Evolutionary conservation across 1,140 invertebrate genomes (phyloP), one percentile per base, ranked within the genome.

Genomic region (Drosophila sp.): DNA sequence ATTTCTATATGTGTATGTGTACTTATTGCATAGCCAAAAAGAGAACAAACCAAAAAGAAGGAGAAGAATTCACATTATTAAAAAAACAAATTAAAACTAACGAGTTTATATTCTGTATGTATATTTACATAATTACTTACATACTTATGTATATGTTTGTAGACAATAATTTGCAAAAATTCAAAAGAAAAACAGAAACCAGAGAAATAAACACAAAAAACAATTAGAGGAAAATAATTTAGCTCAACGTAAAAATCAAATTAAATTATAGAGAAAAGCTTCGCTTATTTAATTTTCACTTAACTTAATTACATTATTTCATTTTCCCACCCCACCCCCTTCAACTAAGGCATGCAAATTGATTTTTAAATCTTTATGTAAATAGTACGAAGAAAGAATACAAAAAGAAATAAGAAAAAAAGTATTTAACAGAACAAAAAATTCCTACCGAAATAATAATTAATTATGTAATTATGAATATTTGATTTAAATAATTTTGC

Each of bases 361-460:
- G 57, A 63, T 62, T 56, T 57, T 30, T 40, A 70, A 57, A 64
- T 50, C 61, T 58, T 79, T 73, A 70, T 87, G 84, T 80, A 89
- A 80, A 89, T 87, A 86, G 78, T 69, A 73, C 70, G 66, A 70
- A 33, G n/a, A 29, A 56, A 35, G 55, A 50, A 65, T 33, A 63
- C 50, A 38, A 25, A 41, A 25, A 0, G 2, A 47, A 23, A 23
- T 38, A 11, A 23, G 27, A 27, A 8, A 50, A 25, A 81, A 86
- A 70, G 66, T 79, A 86, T 82, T 86, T 33, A 82, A 82, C 57
- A 79, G 68, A 87, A 70, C 76, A 87, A 87, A 83, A 87, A 89
- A 87, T 89, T 89, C 84, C 83, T 89, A 87, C 83, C 83, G 83
- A 87, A 80, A 75, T 64, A 76, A 66, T 69, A 65, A 67, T 79